Percentiles rank a stretch among this genome's conserved stretches.
phyloP scores from a whole-genome alignment of 2,113 vertebrate species.

The Coryphaenoides rupestris region DNA sequence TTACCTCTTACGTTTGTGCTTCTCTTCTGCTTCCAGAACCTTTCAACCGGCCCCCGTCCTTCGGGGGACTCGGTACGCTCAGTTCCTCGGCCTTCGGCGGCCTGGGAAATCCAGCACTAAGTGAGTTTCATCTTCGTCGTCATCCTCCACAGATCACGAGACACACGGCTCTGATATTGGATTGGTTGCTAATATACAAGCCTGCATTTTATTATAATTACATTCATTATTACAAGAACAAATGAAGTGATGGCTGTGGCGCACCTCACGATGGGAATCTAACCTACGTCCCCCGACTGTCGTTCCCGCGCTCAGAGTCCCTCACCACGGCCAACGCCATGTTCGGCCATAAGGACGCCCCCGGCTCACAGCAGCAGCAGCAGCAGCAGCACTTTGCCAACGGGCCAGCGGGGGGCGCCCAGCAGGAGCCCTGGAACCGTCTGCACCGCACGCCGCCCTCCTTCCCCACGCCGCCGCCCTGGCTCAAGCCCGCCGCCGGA shows the following conservation, averaged over 20 bases:
- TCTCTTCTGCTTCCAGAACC: slow-evolving; percentile 79
- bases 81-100: slow-evolving; percentile 95
- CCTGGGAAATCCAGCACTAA: slow-evolving; percentile 94
- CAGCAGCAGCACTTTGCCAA: slow-evolving; percentile 93
- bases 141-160: background rate
- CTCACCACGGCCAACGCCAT: slow-evolving; percentile 91
- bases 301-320: slow-evolving; percentile 64
- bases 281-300: slow-evolving; percentile 46
- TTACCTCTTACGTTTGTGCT: background rate
- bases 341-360: slow-evolving; percentile 96
- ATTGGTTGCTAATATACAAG: background rate
- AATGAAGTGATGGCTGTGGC: no score
- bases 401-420: slow-evolving; percentile 77
- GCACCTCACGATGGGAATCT: slow-evolving; percentile 38
- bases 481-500: slow-evolving; percentile 94
- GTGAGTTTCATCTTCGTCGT: slow-evolving; percentile 78
- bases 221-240: background rate
- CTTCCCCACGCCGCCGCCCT: slow-evolving; percentile 96
- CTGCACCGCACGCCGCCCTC: slow-evolving; percentile 96
- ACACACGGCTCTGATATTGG: background rate
- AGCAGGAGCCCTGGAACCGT: slow-evolving; percentile 97
- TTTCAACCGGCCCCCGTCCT: slow-evolving; percentile 85
- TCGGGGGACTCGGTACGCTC: slow-evolving; percentile 87
- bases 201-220: background rate
- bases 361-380: no score